A percentile compares a stretch with the other conserved stretches of the same genome.
Evolutionary conservation across 64 coral and sea anemone species (phyloP).

Genomic region (Montipora capricornis): DNA sequence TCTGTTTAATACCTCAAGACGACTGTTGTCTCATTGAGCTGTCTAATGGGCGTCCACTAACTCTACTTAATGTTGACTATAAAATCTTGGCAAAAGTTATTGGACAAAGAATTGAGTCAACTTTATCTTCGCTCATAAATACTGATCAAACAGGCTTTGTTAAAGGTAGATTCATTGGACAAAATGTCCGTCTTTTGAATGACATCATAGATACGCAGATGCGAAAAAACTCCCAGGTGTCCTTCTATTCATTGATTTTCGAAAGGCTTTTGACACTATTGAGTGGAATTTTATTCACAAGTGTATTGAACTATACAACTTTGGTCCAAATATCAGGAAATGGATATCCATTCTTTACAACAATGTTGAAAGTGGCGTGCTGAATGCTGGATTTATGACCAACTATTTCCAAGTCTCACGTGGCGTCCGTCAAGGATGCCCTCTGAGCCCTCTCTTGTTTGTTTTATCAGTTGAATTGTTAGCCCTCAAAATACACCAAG

Average conservation of each 20-base stretch:
- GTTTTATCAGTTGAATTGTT: not conserved
- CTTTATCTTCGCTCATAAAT: too few relatives aligned
- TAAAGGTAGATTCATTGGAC: not conserved
- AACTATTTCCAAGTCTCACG: slow-evolving; percentile 1
- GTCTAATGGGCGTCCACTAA: too few relatives aligned
- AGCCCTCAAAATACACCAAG: too few relatives aligned
- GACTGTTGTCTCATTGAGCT: too few relatives aligned
- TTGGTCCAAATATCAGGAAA: not conserved
- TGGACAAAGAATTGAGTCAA: too few relatives aligned
- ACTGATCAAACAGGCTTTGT: not conserved
- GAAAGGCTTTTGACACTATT: not conserved
- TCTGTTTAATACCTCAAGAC: too few relatives aligned
- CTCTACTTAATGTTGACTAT: too few relatives aligned
- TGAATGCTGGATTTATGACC: not conserved
- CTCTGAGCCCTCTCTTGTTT: slow-evolving; percentile 36
- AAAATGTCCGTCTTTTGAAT: not conserved
- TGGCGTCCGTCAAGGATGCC: slow-evolving; percentile 64
- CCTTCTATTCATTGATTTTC: not conserved
- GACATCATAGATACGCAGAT: not conserved
- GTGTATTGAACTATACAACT: not conserved
- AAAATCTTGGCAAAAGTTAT: too few relatives aligned
- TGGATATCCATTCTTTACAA: not conserved
- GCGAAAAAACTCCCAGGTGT: not conserved
- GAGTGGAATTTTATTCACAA: not conserved
- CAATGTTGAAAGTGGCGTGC: not conserved